Evolutionary conservation across 2,113 vertebrate species (phyloP).

Genomic region (Eptatretus burgeri): DNA sequence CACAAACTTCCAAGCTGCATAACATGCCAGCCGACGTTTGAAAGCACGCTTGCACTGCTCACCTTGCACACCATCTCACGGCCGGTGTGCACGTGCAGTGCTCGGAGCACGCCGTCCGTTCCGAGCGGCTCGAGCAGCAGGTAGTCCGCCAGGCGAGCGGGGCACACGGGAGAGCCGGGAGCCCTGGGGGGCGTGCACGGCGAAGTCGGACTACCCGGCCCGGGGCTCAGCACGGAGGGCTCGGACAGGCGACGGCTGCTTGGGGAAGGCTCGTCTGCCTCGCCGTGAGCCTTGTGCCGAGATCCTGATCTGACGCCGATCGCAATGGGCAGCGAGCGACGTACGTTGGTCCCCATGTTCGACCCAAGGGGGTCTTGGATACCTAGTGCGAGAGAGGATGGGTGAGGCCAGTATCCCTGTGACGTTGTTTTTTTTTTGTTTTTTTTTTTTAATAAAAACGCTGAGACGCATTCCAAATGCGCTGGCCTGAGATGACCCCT

Average conservation of each 20-base stretch:
- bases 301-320: background rate
- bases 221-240: slow-evolving; percentile 4
- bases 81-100: slow-evolving; percentile 80
- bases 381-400: too few species aligned
- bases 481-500: too few species aligned
- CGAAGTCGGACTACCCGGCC: slow-evolving; percentile 45
- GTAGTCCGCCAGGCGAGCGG: slow-evolving; percentile 94
- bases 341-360: background rate
- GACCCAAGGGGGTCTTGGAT: too few species aligned
- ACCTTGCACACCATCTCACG: slow-evolving; percentile 98
- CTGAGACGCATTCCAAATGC: too few species aligned
- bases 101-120: slow-evolving; percentile 91
- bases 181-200: slow-evolving; percentile 84
- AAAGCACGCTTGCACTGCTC: background rate
- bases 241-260: slow-evolving; percentile 1
- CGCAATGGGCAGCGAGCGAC: slow-evolving; percentile 3
- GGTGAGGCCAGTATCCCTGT: too few species aligned
- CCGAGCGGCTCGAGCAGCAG: slow-evolving; percentile 91
- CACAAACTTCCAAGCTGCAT: too few species aligned
- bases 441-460: too few species aligned
- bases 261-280: background rate
- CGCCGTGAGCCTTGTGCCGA: slow-evolving; percentile 5
- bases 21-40: too few species aligned
- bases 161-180: slow-evolving; percentile 84
- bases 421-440: too few species aligned